Evolutionary conservation across 2,888 invertebrate species (phyloP), one percentile per base, ranked within the genome.

Genomic region (Pocota personata): DNA sequence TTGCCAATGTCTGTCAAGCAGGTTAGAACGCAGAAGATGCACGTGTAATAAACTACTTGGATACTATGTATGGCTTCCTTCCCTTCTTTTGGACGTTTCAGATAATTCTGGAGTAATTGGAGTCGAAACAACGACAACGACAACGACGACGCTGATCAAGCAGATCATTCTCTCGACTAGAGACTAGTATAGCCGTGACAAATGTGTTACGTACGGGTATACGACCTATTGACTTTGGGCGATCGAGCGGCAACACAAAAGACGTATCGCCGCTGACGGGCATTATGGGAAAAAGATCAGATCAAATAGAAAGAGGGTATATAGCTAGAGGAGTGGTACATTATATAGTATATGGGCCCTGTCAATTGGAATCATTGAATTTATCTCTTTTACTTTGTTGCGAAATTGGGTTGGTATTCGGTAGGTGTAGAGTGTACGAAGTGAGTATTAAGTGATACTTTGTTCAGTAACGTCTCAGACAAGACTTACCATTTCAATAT

Each of bases 211-310:
- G 82, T 82, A n/a, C n/a, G n/a, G n/a, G n/a, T n/a, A 76, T 72
- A 67, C 83, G 83, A 86, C 86, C 86, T 82, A 82, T 82, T 86
- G 86, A 86, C 86, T 86, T 80, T 86, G 82, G 80, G 66, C 86
- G 86, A 86, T 82, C 76, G 86, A 86, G 80, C 82, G 86, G 86
- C 82, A 86, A 86, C 66, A 86, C 86, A 86, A 86, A 86, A 72
- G 76, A 66, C 52, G 24, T 35, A 75, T 46, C 12, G 12, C 32
- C 30, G 35, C 48, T 66, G 82, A 60, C 67, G 73, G 73, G 62
- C 62, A 62, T 78, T 83, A 78, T 83, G 72, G 60, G 72, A 78
- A 50, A 32, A 66, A 82, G 72, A 82, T 82, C 48, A n/a, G 40
- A 82, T 82, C 82, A 24, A 32, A 77, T 67, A 46, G 67, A 72